Percentiles rank a stretch among this genome's conserved stretches.
These are phyloP conservation scores for Actinia equina DNA, from an alignment of 64 coral and sea anemone species.

Conservation along the genomic window DNA sequence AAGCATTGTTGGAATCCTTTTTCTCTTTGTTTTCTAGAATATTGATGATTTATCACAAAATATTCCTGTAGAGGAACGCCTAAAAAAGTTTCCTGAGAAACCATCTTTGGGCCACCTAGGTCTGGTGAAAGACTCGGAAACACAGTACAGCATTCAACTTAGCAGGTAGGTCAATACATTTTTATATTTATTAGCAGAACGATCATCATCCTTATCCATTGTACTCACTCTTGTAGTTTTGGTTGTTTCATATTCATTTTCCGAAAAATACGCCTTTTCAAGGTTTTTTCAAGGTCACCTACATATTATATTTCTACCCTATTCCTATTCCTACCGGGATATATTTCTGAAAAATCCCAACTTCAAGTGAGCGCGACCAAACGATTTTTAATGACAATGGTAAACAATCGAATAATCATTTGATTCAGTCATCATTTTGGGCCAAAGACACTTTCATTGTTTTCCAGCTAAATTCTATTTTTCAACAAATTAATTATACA, in stretches of 20 bases:
- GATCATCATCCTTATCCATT: background rate
- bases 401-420: too few species aligned
- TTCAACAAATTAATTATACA: background rate
- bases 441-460: too few species aligned
- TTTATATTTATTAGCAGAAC: background rate
- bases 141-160: constrained; percentile 4
- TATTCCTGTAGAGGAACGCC: background rate
- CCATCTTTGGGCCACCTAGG: constrained; percentile 28
- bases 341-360: too few species aligned
- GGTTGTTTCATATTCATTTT: too few species aligned
- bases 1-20: background rate
- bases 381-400: too few species aligned
- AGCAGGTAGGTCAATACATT: constrained; percentile 18
- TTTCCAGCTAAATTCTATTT: background rate
- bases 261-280: too few species aligned
- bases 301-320: too few species aligned
- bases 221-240: too few species aligned
- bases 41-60: background rate
- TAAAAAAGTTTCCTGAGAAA: constrained; percentile 23
- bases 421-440: too few species aligned
- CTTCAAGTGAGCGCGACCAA: too few species aligned
- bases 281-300: too few species aligned
- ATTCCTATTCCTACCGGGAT: too few species aligned
- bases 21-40: background rate
- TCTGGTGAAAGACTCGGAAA: background rate